Base-by-base conservation (phyloP, 2,888 invertebrate genomes). In the Drosophila austrosaltans region DNA sequence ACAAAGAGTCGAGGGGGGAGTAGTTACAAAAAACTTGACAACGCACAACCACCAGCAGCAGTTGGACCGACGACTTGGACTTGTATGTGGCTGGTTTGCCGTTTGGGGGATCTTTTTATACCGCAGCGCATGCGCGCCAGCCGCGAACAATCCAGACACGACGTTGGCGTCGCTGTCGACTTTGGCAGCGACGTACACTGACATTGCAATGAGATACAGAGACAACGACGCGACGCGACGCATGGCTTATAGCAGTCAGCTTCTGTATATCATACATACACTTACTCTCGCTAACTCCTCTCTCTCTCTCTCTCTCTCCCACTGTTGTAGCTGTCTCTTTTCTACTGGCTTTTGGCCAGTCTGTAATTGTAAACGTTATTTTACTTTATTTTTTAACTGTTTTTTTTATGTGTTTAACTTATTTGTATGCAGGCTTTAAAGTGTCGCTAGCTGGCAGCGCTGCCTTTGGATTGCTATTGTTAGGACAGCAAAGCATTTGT, bases 41-140 rank as follows among this genome's bases (percentile, higher is more conserved):
- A 89, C 88, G 91, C 91, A 91, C 16, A 16, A 16, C 90, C 90
- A 90, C 91, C 48, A 48, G 48, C 48, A 48, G 48, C 48, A 48
- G 48, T 91, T 90, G 91, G 87, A 92, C 90, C 92, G 92, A 92
- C 92, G 92, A 93, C 82, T 82, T 78, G 78, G 82, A 82, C 92
- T 48, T 92, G 92, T 93, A 91, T 92, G 89, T 91, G 91, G 91
- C 90, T 92, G 88, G 39, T 68, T 91, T 90, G 91, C 89, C 89
- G 90, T 88, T 89, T 89, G 91, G 92, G 92, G 91, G 90, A 91
- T 92, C 92, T 93, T 92, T 93, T 93, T 93, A 93, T 93, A 93
- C 92, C 92, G 92, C 91, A 88, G 90, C 90, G 91, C 91, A 91
- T 77, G 91, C 91, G 91, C 90, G 82, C 77, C 74, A 77, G 81